Conservation (phyloP, 2,797 vertebrate genomes). For the Enteromius trimaculatus region DNA sequence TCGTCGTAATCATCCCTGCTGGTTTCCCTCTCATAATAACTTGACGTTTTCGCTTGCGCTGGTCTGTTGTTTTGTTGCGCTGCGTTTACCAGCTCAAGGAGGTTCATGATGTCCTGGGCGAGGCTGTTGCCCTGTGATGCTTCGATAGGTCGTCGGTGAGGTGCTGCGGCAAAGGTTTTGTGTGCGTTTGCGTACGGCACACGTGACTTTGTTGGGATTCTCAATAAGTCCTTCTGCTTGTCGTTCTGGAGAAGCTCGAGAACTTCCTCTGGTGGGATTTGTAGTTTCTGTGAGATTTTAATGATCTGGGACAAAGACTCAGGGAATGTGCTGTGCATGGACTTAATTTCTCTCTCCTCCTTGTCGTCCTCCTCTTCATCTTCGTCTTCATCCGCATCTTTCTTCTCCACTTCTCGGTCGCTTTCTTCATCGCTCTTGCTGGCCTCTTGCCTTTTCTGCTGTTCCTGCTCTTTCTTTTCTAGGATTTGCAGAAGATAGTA, state of each 20-base stretch:
- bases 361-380: slow-evolving; percentile 74
- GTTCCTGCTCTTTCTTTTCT: slow-evolving; percentile 76
- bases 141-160: slow-evolving; percentile 59
- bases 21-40: slow-evolving; percentile 70
- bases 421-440: slow-evolving; percentile 65
- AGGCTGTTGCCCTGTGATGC: slow-evolving; percentile 70
- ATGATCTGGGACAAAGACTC: slow-evolving; percentile 87
- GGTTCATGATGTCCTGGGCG: slow-evolving; percentile 85
- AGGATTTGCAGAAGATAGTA: slow-evolving; percentile 88
- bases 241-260: slow-evolving; percentile 85
- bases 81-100: slow-evolving; percentile 81
- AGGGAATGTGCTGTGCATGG: slow-evolving; percentile 75
- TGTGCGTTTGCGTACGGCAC: slow-evolving; percentile 71
- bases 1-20: slow-evolving; percentile 81
- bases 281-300: slow-evolving; percentile 89
- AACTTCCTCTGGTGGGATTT: slow-evolving; percentile 91
- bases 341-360: slow-evolving; percentile 73
- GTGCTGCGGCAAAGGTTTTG: slow-evolving; percentile 69
- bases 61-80: slow-evolving; percentile 75
- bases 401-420: slow-evolving; percentile 62
- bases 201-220: slow-evolving; percentile 49
- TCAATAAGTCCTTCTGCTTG: slow-evolving; percentile 70
- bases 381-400: slow-evolving; percentile 58
- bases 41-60: slow-evolving; percentile 74
- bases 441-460: slow-evolving; percentile 69